These are phyloP conservation scores for Achlya flavicornis DNA, from an alignment of 2,888 invertebrate genomes.

Conservation along the genomic window DNA sequence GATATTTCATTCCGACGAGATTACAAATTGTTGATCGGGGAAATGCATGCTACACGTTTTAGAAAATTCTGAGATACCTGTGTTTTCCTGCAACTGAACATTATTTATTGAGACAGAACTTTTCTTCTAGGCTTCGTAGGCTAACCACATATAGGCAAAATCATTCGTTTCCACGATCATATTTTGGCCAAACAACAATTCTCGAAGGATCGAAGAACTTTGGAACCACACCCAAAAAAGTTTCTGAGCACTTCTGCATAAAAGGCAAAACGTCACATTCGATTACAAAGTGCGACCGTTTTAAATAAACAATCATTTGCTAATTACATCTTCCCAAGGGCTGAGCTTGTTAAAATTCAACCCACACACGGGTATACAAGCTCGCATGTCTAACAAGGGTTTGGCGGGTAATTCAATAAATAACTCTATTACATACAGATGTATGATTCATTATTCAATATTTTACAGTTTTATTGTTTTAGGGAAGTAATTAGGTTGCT, in stretches of 20 bases:
- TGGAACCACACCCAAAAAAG: background rate
- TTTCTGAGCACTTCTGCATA: background rate
- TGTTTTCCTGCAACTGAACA: too few relatives aligned
- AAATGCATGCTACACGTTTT: too few relatives aligned
- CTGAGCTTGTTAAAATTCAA: background rate
- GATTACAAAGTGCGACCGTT: background rate
- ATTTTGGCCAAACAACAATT: background rate
- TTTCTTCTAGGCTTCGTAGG: too few relatives aligned
- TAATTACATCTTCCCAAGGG: background rate
- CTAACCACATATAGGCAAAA: background rate
- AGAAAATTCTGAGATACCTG: too few relatives aligned
- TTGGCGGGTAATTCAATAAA: conserved; percentile 3
- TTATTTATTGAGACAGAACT: too few relatives aligned
- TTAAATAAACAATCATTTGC: conserved; percentile 1
- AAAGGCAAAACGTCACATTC: background rate
- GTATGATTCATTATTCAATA: background rate
- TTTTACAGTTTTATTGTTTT: too few relatives aligned
- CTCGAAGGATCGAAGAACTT: too few relatives aligned
- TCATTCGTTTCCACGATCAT: too few relatives aligned
- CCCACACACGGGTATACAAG: background rate
- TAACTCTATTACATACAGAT: background rate
- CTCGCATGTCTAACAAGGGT: background rate
- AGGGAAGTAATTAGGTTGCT: too few relatives aligned
- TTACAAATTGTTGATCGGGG: too few relatives aligned
- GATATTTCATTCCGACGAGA: too few relatives aligned